A percentile compares a stretch with the other conserved stretches of the same genome.
phyloP scores from a whole-genome alignment of 1,140 invertebrate genomes.

The Daktulosphaira vitifoliae region DNA sequence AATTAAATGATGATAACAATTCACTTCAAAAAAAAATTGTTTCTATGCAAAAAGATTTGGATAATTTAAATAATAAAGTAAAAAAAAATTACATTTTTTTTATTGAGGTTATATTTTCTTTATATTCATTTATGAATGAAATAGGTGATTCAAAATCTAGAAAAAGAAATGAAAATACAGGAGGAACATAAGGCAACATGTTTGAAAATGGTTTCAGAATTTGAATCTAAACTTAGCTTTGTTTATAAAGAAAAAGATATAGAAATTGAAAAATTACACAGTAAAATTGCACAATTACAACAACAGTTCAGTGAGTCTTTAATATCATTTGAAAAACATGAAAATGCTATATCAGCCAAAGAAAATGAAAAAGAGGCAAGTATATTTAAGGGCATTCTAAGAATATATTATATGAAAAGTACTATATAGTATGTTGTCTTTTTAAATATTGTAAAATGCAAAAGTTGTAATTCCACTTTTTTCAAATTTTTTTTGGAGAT shows the following conservation, averaged over 20 bases:
- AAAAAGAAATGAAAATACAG: not conserved
- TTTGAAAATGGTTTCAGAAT: slow-evolving; percentile 14
- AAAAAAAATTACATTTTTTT: not conserved
- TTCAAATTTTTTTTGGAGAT: no score
- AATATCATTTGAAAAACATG: slow-evolving; percentile 26
- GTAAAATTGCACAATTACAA: slow-evolving; percentile 1
- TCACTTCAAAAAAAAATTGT: slow-evolving; percentile 19
- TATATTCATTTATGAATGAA: no score
- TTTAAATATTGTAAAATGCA: no score
- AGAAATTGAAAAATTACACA: slow-evolving; percentile 30
- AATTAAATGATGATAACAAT: slow-evolving; percentile 14
- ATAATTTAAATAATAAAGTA: slow-evolving; percentile 18
- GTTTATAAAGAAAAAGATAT: slow-evolving; percentile 10
- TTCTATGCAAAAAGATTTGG: slow-evolving; percentile 10
- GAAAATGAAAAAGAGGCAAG: slow-evolving; percentile 19
- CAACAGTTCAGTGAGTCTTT: slow-evolving; percentile 24
- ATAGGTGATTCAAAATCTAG: slow-evolving; percentile 1
- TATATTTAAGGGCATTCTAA: no score
- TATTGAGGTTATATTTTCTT: no score
- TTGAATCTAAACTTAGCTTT: slow-evolving; percentile 20
- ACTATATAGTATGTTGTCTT: no score
- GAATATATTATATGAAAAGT: no score
- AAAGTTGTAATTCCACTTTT: no score
- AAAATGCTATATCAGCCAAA: slow-evolving; percentile 16
- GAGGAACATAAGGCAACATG: slow-evolving; percentile 9